Conservation (phyloP, 1,140 invertebrate genomes). For the Diachasma alloeum region DNA sequence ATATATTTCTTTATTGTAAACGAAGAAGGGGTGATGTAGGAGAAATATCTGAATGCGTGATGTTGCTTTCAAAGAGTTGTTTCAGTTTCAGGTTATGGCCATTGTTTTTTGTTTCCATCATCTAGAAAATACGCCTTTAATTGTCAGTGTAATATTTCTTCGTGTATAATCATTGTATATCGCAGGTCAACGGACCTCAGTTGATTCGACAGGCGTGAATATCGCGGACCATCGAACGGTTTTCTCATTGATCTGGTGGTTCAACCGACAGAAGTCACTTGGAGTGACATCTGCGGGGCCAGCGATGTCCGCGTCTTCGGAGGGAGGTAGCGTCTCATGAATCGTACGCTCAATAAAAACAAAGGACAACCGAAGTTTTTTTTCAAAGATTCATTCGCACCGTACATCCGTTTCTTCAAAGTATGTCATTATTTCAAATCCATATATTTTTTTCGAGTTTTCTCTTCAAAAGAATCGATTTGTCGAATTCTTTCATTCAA, state of each 20-base stretch:
- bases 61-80: constrained; percentile 25
- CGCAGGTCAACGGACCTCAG: constrained; percentile 30
- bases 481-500: constrained; percentile 36
- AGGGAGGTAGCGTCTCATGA: constrained; percentile 28
- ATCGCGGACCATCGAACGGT: not conserved
- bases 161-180: constrained; percentile 42
- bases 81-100: constrained; percentile 21
- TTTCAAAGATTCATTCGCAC: constrained; percentile 63
- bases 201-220: constrained; percentile 18
- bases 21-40: constrained; percentile 48
- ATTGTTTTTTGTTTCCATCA: constrained; percentile 29
- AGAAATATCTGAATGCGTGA: constrained; percentile 33
- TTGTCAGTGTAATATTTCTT: constrained; percentile 40
- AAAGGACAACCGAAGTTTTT: constrained; percentile 57
- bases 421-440: constrained; percentile 22
- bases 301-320: constrained; percentile 19
- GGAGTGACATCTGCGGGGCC: not conserved
- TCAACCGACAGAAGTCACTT: not conserved
- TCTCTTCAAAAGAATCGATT: constrained; percentile 54
- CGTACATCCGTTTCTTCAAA: constrained; percentile 56
- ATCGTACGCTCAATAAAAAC: constrained; percentile 40
- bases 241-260: not conserved
- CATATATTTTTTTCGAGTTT: constrained; percentile 34
- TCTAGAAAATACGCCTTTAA: constrained; percentile 62
- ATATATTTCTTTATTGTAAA: constrained; percentile 36